Percentiles rank a stretch among this genome's conserved stretches.
phyloP scores from a whole-genome alignment of 2,888 invertebrate species.

The Zeuzera pyrina region DNA sequence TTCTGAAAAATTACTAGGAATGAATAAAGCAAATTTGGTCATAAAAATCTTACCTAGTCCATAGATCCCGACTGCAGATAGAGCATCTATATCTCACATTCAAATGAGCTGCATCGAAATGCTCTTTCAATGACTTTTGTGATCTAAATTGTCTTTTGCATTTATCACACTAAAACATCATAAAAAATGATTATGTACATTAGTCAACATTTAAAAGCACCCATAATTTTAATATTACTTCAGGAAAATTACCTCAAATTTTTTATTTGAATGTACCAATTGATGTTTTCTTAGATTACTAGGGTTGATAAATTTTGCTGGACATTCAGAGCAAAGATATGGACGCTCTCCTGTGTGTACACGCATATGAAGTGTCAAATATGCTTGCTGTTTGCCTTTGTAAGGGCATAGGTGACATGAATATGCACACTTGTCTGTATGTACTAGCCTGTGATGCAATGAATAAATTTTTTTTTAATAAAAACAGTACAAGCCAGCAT shows the following conservation, averaged over 20 bases:
- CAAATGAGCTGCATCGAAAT: constrained; percentile 22
- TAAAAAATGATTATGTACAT: no score
- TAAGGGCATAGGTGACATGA: constrained; percentile 21
- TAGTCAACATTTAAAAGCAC: no score
- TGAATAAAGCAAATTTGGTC: no score
- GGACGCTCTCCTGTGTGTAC: constrained; percentile 21
- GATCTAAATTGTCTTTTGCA: constrained; percentile 20
- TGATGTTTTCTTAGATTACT: constrained; percentile 22
- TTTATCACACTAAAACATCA: constrained; percentile 21
- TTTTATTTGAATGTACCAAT: constrained; percentile 19
- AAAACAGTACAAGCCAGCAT: no score
- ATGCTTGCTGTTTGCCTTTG: constrained; percentile 20
- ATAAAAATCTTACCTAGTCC: background rate
- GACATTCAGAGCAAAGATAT: constrained; percentile 21
- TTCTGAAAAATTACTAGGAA: constrained; percentile 13
- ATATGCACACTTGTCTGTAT: constrained; percentile 18
- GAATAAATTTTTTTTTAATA: no score
- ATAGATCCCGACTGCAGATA: constrained; percentile 18
- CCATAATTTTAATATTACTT: no score
- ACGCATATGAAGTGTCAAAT: constrained; percentile 21
- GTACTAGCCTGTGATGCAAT: constrained; percentile 16
- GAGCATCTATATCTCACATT: constrained; percentile 22
- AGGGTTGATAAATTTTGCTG: constrained; percentile 19
- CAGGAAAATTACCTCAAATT: constrained; percentile 20
- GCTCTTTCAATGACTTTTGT: constrained; percentile 17